These are phyloP conservation scores for Embiotoca jacksoni DNA, from an alignment of 2,113 vertebrate species.

Conservation along the genomic window DNA sequence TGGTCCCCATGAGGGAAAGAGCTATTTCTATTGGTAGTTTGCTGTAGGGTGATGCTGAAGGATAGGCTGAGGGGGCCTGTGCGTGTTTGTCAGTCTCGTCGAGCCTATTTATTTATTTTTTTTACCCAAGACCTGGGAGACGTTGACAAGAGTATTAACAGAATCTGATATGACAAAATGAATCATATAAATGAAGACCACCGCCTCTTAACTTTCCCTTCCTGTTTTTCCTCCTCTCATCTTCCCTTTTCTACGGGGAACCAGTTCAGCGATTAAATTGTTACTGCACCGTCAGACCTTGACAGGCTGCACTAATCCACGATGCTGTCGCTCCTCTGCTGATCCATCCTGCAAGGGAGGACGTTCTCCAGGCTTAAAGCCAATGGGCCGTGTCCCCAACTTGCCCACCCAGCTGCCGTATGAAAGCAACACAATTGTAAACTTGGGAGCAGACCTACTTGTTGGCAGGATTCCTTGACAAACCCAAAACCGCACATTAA, in stretches of 20 bases:
- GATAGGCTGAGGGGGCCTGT: slow-evolving; percentile 30
- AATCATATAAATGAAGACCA: slow-evolving; percentile 81
- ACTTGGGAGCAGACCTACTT: slow-evolving; percentile 57
- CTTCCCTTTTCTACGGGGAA: slow-evolving; percentile 58
- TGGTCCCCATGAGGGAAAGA: slow-evolving; percentile 27
- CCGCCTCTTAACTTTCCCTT: slow-evolving; percentile 61
- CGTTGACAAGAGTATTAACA: slow-evolving; percentile 72
- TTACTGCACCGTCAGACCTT: slow-evolving; percentile 79
- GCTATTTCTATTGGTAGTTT: slow-evolving; percentile 36
- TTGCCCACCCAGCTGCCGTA: slow-evolving; percentile 45
- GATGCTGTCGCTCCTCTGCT: slow-evolving; percentile 64
- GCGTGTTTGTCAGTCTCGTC: slow-evolving; percentile 40
- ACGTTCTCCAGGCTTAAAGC: slow-evolving; percentile 67
- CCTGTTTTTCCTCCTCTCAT: slow-evolving; percentile 54
- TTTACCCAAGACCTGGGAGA: slow-evolving; percentile 47
- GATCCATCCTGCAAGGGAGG: slow-evolving; percentile 70
- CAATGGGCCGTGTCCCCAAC: slow-evolving; percentile 71
- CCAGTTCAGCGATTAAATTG: slow-evolving; percentile 82
- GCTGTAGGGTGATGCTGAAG: slow-evolving; percentile 41
- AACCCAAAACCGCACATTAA: slow-evolving; percentile 23
- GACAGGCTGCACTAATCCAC: slow-evolving; percentile 82
- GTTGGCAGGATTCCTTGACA: slow-evolving; percentile 37
- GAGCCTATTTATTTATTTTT: slow-evolving; percentile 13
- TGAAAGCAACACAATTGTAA: slow-evolving; percentile 59
- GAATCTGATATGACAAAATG: slow-evolving; percentile 79